Base-by-base conservation (phyloP, 2,113 vertebrate genomes). In the Platichthys stellatus region DNA sequence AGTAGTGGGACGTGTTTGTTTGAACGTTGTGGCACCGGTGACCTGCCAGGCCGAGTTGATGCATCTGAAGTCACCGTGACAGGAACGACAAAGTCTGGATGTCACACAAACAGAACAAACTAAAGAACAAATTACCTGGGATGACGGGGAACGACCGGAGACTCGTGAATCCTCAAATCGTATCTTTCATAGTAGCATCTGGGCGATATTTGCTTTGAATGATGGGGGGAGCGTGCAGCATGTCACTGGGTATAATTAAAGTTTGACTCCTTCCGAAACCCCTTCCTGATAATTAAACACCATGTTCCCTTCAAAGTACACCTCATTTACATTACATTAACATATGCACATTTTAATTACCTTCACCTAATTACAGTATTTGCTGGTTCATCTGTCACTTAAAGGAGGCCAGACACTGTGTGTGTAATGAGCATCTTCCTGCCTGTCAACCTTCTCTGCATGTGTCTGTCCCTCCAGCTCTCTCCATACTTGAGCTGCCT, bases 271-370 rank as follows among this genome's bases (percentile, higher is more conserved):
- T 40, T 18, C 26, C 28, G 18, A 69, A 40, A 54, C 49, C 56
- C 60, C 9, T 43, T 51, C 58, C 47, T 10, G 60, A 72, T 86
- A 79, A 87, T 89, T 31, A 31, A 31, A 7, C 31, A 31, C 6
- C 31, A 31, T 31, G 31, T 31, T 31, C 31, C 31, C 31, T 31
- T 80, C 83, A 85, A 74, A 76, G 70, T 61, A 61, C 76, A 60
- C 70, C 83, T 83, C 3, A 90, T 89, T 89, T 84, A 84, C 84
- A 85, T 88, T 56, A 45, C 6, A 89, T 91, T 86, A 88, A 79
- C 88, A 91, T 87, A 89, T 87, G 82, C 66, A 74, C 60, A 88
- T 87, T 74, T 28, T 69, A 89, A 90, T 89, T 74, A 64, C 64
- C 67, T 76, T 71, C 84, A 77, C 69, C 72, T 92, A 84, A 89